Conservation (phyloP, 2,113 vertebrate genomes). For the Salvelinus sp. region DNA sequence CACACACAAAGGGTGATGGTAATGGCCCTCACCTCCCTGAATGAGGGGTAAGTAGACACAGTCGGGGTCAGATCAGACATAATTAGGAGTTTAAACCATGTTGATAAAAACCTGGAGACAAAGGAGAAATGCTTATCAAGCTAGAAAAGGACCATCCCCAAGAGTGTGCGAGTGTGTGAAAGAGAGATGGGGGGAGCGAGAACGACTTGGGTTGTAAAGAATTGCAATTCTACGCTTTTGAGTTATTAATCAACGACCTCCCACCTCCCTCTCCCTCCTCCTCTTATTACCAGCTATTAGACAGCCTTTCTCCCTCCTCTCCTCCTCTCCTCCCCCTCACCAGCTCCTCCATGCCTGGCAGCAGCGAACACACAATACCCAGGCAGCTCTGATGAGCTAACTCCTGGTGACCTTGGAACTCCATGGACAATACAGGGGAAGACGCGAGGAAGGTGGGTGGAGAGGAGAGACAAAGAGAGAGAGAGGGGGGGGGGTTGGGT, state of each 20-base stretch:
- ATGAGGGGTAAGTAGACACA: constrained; percentile 52
- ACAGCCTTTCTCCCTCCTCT: constrained; percentile 33
- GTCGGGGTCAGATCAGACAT: constrained; percentile 58
- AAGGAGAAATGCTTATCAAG: constrained; percentile 70
- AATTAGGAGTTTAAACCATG: constrained; percentile 64
- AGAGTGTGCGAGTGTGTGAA: constrained; percentile 31
- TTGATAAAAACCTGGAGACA: constrained; percentile 67
- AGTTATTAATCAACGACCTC: constrained; percentile 66
- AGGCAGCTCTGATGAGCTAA: constrained; percentile 6
- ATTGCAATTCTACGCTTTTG: constrained; percentile 65
- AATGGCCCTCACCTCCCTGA: no score
- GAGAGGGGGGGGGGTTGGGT: neutral
- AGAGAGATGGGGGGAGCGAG: neutral
- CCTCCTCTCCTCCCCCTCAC: constrained; percentile 13
- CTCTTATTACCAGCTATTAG: constrained; percentile 60
- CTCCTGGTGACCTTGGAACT: constrained; percentile 54
- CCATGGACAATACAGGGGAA: constrained; percentile 66
- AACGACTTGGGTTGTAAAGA: constrained; percentile 39
- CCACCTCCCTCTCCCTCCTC: neutral
- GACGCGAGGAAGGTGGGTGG: constrained; percentile 36
- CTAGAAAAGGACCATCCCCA: constrained; percentile 54
- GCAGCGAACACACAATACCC: constrained; percentile 52
- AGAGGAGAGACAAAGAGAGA: constrained; percentile 32
- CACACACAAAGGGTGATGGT: no score
- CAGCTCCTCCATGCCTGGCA: constrained; percentile 65